Evolutionary conservation across 2,888 invertebrate species (phyloP).

Genomic region (Mythimna vitellina): DNA sequence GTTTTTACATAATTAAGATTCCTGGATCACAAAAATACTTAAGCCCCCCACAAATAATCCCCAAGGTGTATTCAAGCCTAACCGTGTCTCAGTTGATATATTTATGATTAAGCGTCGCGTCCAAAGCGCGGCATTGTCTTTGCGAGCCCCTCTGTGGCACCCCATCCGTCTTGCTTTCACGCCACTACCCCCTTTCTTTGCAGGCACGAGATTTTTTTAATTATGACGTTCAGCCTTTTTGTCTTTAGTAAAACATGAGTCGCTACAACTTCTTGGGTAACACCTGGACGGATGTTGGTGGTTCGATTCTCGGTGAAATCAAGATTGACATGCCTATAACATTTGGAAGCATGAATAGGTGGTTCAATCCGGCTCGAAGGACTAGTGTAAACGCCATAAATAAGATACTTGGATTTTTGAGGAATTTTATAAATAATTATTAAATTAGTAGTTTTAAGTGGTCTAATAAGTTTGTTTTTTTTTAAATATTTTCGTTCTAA

Average conservation of each 20-base stretch:
- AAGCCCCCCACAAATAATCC: not conserved
- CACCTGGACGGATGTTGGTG: conserved; percentile 56
- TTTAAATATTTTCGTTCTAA: no score
- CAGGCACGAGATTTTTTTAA: conserved; percentile 90
- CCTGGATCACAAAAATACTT: not conserved
- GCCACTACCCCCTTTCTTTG: conserved; percentile 89
- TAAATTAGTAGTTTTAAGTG: not conserved
- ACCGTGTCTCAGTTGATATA: conserved; percentile 86
- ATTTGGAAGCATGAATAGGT: not conserved
- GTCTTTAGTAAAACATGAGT: conserved; percentile 77
- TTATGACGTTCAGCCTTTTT: conserved; percentile 90
- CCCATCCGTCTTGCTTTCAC: conserved; percentile 89
- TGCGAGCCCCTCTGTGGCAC: conserved; percentile 85
- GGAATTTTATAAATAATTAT: not conserved
- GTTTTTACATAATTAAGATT: not conserved
- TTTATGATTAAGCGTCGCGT: conserved; percentile 89
- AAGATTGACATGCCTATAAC: not conserved
- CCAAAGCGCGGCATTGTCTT: conserved; percentile 89
- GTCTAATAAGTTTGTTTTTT: not conserved
- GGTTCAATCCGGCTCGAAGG: not conserved
- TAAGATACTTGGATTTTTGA: not conserved
- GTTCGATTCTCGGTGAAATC: conserved; percentile 65
- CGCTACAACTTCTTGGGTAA: conserved; percentile 62
- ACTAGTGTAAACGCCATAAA: not conserved
- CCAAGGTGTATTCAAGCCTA: conserved; percentile 70